Base-by-base conservation (phyloP, 2,888 invertebrate genomes). In the Drosophila neutralis region DNA sequence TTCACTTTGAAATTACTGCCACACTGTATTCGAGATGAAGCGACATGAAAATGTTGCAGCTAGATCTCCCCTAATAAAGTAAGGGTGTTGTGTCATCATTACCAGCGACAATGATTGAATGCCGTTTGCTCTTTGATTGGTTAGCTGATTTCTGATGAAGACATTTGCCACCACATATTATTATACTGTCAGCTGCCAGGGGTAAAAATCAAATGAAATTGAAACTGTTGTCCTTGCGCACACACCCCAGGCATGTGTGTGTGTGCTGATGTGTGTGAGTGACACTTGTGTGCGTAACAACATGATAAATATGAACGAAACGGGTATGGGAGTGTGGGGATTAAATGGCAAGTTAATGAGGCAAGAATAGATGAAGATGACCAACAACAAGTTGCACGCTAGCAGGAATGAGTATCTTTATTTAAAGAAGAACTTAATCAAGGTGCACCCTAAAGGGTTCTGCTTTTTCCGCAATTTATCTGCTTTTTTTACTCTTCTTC, bases 61-160 rank as follows among this genome's bases (percentile, higher is more conserved):
- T 21, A 4, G 13, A 6, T 38, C 11, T 13, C 13, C 24, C 21
- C n/a, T 11, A 10, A 24, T 3, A 31, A 24, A 15, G 38, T 13
- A 6, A 1, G 45, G 48, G 45, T 65, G 67, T 48, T 68, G 48
- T 56, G 33, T 21, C 69, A 69, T 69, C 56, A 40, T 69, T 21
- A 56, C 40, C 66, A 58, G 69, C 79, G 83, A 85, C 90, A 85
- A 82, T 85, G 85, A 85, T 89, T 82, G 90, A 89, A 79, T 74
- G 60, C 63, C 75, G 64, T 70, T 74, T 76, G 77, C 72, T 71
- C 36, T 82, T 72, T 84, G 79, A 89, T 85, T 79, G 79, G 82
- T 89, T 71, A 69, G 69, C 64, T 74, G 61, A 66, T 70, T 67
- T 63, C 63, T 68, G 82, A 83, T 81, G 66, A 67, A 79, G 80